Evolutionary conservation across 2,113 vertebrate species (phyloP), one percentile per base, ranked within the genome.

Genomic region (Oryzias celebensis): DNA sequence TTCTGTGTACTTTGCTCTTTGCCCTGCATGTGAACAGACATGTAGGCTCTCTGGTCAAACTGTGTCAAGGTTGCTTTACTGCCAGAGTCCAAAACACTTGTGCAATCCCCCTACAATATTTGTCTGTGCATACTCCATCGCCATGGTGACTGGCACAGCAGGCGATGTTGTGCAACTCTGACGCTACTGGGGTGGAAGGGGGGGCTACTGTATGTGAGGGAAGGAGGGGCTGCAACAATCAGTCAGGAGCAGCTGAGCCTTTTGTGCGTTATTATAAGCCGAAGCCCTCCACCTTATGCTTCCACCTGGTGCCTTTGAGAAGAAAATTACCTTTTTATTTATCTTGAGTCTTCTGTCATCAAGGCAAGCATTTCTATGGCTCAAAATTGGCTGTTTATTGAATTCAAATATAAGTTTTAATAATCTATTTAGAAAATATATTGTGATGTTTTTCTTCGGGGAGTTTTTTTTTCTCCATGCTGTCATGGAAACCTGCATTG

Each of bases 101-200:
- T 63, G 76, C 70, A 85, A 53, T 22, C 60, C 64, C 51, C 20
- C 20, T 69, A 73, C 75, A 88, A 83, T 86, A 84, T 84, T 87
- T 88, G 76, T 70, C 70, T 69, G 81, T 54, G 69, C 65, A 71
- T 80, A 73, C 75, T 77, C 77, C 46, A 66, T 88, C 83, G 62
- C 83, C 83, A 86, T 85, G 86, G 84, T 41, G 86, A 84, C 77
- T 78, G 71, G 81, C 74, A 68, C 72, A 65, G 69, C 74, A 62
- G 81, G 58, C 68, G 1, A 57, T 71, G 72, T 85, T 85, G 78
- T 72, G 78, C 70, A 88, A 82, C 79, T 67, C 68, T 72, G 20
- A 46, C 16, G 20, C 68, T 59, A 60, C 73, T 52, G 56, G 62
- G 73, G 62, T 50, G 65, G 46, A 5, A 28, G 62, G 53, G 53